A percentile compares a stretch with the other conserved stretches of the same genome.
phyloP scores from a whole-genome alignment of 2,888 invertebrate species.

The Hydropsyche betteni region DNA sequence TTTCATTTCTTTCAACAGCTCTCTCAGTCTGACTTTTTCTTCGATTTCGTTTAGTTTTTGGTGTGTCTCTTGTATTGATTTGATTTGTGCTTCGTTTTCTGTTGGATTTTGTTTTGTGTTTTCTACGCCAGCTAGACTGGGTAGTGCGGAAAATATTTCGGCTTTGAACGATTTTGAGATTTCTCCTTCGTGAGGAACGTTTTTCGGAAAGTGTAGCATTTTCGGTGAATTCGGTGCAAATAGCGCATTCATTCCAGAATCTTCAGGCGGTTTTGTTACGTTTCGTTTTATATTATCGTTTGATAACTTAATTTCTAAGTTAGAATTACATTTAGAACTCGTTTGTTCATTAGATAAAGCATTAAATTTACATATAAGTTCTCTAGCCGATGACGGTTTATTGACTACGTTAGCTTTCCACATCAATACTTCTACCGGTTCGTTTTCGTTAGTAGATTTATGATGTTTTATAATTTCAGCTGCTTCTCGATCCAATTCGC shows the following conservation, averaged over 20 bases:
- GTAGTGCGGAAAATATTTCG: constrained; percentile 51
- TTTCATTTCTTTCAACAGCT: constrained; percentile 81
- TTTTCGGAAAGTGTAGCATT: neutral
- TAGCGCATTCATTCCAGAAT: neutral
- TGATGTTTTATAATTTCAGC: constrained; percentile 74
- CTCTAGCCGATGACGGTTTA: constrained; percentile 49
- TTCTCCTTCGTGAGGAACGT: constrained; percentile 43
- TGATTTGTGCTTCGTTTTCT: constrained; percentile 36
- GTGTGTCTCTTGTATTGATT: constrained; percentile 51
- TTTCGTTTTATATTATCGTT: constrained; percentile 7
- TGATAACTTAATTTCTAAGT: constrained; percentile 6
- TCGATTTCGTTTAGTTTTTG: constrained; percentile 53
- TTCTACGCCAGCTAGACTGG: constrained; percentile 51
- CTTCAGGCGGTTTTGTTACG: neutral
- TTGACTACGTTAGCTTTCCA: constrained; percentile 4
- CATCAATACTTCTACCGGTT: constrained; percentile 42
- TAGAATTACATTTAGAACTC: neutral
- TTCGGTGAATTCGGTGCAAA: neutral
- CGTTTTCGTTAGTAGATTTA: constrained; percentile 57
- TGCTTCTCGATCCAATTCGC: constrained; percentile 82
- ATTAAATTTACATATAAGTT: constrained; percentile 51
- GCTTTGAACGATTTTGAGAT: constrained; percentile 47
- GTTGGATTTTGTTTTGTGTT: constrained; percentile 47
- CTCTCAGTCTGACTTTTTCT: constrained; percentile 71
- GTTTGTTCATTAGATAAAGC: constrained; percentile 43